Evolutionary conservation across 2,888 invertebrate species (phyloP).

Genomic region (Pachymerium ferrugineum): DNA sequence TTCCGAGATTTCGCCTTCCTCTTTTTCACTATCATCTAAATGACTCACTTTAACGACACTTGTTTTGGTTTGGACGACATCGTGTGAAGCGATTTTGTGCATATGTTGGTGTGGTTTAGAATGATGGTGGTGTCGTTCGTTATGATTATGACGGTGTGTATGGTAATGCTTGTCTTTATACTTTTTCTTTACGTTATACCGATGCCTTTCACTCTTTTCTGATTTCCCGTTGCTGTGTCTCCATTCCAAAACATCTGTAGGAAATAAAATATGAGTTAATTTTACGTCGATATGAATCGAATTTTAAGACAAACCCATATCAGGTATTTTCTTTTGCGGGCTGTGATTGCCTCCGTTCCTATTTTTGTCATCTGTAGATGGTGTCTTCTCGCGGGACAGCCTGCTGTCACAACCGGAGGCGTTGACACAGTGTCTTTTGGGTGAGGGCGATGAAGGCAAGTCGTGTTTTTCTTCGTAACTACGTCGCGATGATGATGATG

Average conservation of each 20-base stretch:
- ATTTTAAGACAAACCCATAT: background rate
- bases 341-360: background rate
- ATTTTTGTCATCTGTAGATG: background rate
- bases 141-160: constrained; percentile 1
- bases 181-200: constrained; percentile 17
- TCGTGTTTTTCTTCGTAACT: background rate
- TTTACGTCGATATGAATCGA: background rate
- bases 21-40: constrained; percentile 27
- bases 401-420: background rate
- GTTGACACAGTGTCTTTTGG: background rate
- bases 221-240: background rate
- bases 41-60: background rate
- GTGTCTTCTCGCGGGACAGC: no score
- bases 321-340: background rate
- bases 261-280: background rate
- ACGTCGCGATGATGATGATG: background rate
- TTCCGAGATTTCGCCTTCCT: constrained; percentile 31
- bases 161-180: constrained; percentile 6
- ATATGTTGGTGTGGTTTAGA: background rate
- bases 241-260: background rate
- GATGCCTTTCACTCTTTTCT: background rate
- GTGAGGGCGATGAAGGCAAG: background rate
- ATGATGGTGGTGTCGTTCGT: background rate
- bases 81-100: background rate
- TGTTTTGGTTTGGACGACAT: background rate